These are phyloP conservation scores for Ligdia adustata DNA, from an alignment of 2,888 invertebrate genomes.

Conservation along the genomic window DNA sequence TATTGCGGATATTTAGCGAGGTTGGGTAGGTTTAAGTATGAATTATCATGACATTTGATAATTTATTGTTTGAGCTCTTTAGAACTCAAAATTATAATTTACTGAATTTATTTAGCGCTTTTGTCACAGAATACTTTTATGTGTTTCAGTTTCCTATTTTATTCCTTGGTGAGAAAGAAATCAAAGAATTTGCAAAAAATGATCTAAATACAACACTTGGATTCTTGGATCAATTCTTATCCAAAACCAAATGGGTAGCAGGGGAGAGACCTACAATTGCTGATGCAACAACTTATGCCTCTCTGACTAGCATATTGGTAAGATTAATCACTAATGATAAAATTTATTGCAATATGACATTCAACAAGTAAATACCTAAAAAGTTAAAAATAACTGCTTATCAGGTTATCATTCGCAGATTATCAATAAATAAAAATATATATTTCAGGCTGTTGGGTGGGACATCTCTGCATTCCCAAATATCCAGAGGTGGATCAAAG, in stretches of 20 bases:
- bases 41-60: too few species aligned
- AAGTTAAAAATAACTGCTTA: too few species aligned
- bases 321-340: too few species aligned
- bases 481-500: slow-evolving; percentile 83
- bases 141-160: slow-evolving; percentile 84
- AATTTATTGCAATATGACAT: too few species aligned
- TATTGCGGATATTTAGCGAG: too few species aligned
- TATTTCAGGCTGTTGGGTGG: slow-evolving; percentile 84
- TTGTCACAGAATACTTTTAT: too few species aligned
- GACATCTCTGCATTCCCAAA: slow-evolving; percentile 82
- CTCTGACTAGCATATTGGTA: slow-evolving; percentile 82
- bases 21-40: too few species aligned
- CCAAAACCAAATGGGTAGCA: slow-evolving; percentile 84
- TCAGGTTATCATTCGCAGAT: too few species aligned
- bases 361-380: too few species aligned
- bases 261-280: slow-evolving; percentile 86
- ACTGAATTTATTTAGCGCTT: too few species aligned
- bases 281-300: slow-evolving; percentile 84
- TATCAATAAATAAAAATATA: background rate
- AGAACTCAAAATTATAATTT: too few species aligned
- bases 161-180: slow-evolving; percentile 82
- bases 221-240: slow-evolving; percentile 84
- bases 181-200: slow-evolving; percentile 78
- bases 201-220: slow-evolving; percentile 84
- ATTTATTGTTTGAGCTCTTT: too few species aligned